Evolutionary conservation across 2,113 vertebrate species (phyloP), one percentile per base, ranked within the genome.

Genomic region (Eira barbara): DNA sequence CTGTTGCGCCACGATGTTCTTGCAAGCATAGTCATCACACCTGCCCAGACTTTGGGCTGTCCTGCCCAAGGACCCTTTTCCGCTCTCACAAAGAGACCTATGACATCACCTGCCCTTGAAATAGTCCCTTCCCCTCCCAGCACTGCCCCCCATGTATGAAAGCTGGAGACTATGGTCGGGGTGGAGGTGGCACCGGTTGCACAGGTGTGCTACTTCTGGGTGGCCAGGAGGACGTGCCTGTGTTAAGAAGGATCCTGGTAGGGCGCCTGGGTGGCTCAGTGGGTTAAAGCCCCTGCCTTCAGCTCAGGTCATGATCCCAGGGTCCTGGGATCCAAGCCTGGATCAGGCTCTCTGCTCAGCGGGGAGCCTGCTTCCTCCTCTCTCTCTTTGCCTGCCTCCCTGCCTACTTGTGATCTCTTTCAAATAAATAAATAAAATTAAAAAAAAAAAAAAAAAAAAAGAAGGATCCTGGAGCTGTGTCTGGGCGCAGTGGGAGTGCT

Each of bases 11-110:
- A 25, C 0, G 31, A 59, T 95, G 74, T 92, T 91, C 93, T 65
- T 82, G 67, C 73, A 89, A 87, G 45, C 59, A 73, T 31, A 74
- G 39, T 45, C 25, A 45, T 93, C 79, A 90, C 71, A 86, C 55
- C 63, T 89, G 57, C 57, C 29, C 27, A 95, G 63, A 88, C 34
- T 92, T 78, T 23, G 25, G 42, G 84, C 49, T 94, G 27, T 78
- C 69, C 49, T 69, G 27, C 36, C 49, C 92, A 69, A 69, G 67
- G 55, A 88, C 52, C 31, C 71, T 79, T 52, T 93, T 49, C 84
- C 9, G 36, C 78, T 69, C 94, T 98, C 95, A 97, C 81, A 98
- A 96, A 97, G 96, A 98, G 57, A 97, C 80, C 81, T 97, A 73
- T 98, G 97, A 98, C 94, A 97, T 97, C 97, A 96, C 61, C 39